A percentile compares a stretch with the other conserved stretches of the same genome.
phyloP scores from a whole-genome alignment of 2,797 vertebrate genomes.

The Notoglanidium macrostoma region DNA sequence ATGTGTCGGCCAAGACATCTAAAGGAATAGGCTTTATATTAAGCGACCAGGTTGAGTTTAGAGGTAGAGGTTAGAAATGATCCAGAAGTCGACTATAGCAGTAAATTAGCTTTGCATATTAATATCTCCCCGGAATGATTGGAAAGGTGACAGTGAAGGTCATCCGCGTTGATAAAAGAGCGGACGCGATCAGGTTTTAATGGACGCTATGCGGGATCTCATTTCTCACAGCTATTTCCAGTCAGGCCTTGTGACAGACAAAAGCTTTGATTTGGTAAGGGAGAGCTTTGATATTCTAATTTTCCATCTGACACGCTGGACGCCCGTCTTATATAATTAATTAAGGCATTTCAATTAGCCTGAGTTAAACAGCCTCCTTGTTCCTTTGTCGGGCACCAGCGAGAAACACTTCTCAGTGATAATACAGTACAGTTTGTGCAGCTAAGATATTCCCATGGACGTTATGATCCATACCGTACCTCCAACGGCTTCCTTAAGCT shows the following conservation, averaged over 20 bases:
- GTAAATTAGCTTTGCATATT: background rate
- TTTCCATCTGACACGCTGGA: background rate
- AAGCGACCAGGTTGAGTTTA: background rate
- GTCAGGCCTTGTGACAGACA: background rate
- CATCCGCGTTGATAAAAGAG: background rate
- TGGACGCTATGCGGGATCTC: background rate
- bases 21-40: background rate
- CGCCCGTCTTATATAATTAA: background rate
- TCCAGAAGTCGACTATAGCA: background rate
- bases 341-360: conserved; percentile 29
- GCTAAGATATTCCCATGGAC: background rate
- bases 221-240: conserved; percentile 22
- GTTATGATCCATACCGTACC: background rate
- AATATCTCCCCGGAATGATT: background rate
- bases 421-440: background rate
- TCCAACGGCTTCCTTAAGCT: background rate
- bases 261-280: conserved; percentile 4
- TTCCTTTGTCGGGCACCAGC: background rate
- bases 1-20: background rate
- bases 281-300: conserved; percentile 30
- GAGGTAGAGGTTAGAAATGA: background rate
- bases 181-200: background rate
- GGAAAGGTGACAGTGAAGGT: background rate
- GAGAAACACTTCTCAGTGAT: background rate
- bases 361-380: background rate